Percentiles rank a stretch among this genome's conserved stretches.
These are phyloP conservation scores for Heliconius cydno DNA, from an alignment of 2,888 invertebrate species.

Conservation along the genomic window DNA sequence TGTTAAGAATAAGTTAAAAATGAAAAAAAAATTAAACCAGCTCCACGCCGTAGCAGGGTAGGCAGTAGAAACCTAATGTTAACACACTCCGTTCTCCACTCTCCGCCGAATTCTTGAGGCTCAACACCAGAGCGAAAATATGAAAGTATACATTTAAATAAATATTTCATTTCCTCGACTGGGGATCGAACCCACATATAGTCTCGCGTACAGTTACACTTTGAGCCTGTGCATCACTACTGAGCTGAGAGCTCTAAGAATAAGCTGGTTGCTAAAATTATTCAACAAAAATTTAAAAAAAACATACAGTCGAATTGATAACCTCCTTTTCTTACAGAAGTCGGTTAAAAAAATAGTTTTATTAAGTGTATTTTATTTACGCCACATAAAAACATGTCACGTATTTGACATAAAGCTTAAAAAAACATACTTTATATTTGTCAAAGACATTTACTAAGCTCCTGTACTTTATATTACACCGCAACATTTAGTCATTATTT, in stretches of 20 bases:
- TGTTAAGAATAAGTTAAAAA: neutral
- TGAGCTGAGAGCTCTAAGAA: too few species aligned
- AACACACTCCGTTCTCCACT: too few species aligned
- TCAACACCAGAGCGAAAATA: too few species aligned
- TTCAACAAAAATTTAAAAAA: neutral
- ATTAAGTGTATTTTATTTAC: neutral
- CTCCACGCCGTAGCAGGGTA: too few species aligned
- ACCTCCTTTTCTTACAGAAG: too few species aligned
- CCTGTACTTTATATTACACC: neutral
- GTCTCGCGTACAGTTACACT: too few species aligned
- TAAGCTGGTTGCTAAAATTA: neutral
- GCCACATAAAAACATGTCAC: neutral
- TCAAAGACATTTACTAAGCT: neutral
- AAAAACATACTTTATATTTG: neutral
- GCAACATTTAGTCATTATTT: slow-evolving; percentile 25
- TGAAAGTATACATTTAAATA: too few species aligned
- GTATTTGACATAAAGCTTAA: slow-evolving; percentile 1
- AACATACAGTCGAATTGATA: neutral
- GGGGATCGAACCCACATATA: too few species aligned
- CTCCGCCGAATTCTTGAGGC: too few species aligned
- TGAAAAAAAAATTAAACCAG: neutral
- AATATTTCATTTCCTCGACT: too few species aligned
- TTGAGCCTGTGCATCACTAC: too few species aligned
- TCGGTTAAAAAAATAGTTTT: neutral
- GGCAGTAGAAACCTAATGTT: too few species aligned